Evolutionary conservation across 2,888 invertebrate species (phyloP).

Genomic region (Empis livida): DNA sequence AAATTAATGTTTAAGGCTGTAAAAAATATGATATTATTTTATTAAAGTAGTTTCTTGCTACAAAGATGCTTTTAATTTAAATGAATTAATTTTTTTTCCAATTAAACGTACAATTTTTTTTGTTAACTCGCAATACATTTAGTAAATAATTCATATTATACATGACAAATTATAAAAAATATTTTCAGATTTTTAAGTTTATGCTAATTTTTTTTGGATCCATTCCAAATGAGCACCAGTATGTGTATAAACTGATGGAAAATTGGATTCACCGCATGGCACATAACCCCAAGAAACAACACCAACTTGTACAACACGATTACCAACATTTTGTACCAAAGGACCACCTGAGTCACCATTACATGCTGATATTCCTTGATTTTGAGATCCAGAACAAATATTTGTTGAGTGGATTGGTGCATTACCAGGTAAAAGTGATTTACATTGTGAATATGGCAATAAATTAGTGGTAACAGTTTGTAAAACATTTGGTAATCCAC

Average conservation of each 20-base stretch:
- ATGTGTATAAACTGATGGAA: slow-evolving; percentile 36
- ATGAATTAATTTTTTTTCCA: too few relatives aligned
- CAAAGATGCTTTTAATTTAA: too few relatives aligned
- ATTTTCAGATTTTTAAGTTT: not conserved
- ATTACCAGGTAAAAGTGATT: slow-evolving; percentile 14
- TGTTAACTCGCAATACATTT: too few relatives aligned
- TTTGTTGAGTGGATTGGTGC: slow-evolving; percentile 17
- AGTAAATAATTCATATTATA: not conserved
- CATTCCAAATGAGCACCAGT: slow-evolving; percentile 25
- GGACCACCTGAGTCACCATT: slow-evolving; percentile 35
- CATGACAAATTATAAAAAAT: too few relatives aligned
- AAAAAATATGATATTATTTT: too few relatives aligned
- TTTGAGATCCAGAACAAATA: slow-evolving; percentile 29
- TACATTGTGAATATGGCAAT: slow-evolving; percentile 14
- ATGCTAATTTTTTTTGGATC: slow-evolving; percentile 16
- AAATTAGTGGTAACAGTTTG: slow-evolving; percentile 19
- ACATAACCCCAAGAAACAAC: slow-evolving; percentile 39
- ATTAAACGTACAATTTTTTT: too few relatives aligned
- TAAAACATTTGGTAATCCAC: slow-evolving; percentile 18
- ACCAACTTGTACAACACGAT: slow-evolving; percentile 24
- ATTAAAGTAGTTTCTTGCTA: too few relatives aligned
- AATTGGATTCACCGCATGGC: slow-evolving; percentile 29
- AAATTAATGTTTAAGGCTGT: too few relatives aligned
- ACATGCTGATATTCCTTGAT: slow-evolving; percentile 36
- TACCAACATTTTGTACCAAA: slow-evolving; percentile 14